These are phyloP conservation scores for Ectemnius cavifrons DNA, from an alignment of 2,888 invertebrate genomes.

Conservation along the genomic window DNA sequence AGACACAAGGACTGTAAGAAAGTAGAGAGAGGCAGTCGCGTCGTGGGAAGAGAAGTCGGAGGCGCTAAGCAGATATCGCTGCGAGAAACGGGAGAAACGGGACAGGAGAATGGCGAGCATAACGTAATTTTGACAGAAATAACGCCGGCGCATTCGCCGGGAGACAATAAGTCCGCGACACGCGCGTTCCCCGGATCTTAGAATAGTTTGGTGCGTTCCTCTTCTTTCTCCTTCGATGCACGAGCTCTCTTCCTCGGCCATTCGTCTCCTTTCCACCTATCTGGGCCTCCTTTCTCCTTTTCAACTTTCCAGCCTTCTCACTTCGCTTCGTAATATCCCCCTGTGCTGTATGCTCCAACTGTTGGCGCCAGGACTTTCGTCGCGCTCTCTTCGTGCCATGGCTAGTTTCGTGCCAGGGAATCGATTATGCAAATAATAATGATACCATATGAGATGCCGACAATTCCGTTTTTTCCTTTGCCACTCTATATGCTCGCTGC, in stretches of 20 bases:
- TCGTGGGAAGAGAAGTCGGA: slow-evolving; percentile 39
- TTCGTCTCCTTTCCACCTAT: background rate
- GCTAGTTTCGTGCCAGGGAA: background rate
- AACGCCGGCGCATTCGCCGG: slow-evolving; percentile 64
- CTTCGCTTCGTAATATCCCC: background rate
- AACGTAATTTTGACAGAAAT: slow-evolving; percentile 77
- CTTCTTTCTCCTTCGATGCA: slow-evolving; percentile 35
- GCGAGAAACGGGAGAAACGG: slow-evolving; percentile 40
- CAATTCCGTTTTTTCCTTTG: background rate
- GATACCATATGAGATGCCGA: background rate
- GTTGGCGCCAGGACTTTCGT: slow-evolving; percentile 50
- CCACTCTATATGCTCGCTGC: background rate
- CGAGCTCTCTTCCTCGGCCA: slow-evolving; percentile 41
- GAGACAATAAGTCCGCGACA: slow-evolving; percentile 72
- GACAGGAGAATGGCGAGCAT: slow-evolving; percentile 66
- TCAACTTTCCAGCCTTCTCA: background rate
- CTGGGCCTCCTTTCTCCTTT: background rate
- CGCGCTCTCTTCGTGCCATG: slow-evolving; percentile 9
- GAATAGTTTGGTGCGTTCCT: slow-evolving; percentile 70
- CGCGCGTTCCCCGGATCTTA: slow-evolving; percentile 64
- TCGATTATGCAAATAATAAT: slow-evolving; percentile 2
- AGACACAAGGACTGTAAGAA: background rate
- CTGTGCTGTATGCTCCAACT: slow-evolving; percentile 19
- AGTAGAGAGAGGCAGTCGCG: background rate
- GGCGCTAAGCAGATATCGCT: slow-evolving; percentile 63